Evolutionary conservation across 2,888 invertebrate genomes (phyloP), one percentile per base, ranked within the genome.

Genomic region (Schizotus pectinicornis): DNA sequence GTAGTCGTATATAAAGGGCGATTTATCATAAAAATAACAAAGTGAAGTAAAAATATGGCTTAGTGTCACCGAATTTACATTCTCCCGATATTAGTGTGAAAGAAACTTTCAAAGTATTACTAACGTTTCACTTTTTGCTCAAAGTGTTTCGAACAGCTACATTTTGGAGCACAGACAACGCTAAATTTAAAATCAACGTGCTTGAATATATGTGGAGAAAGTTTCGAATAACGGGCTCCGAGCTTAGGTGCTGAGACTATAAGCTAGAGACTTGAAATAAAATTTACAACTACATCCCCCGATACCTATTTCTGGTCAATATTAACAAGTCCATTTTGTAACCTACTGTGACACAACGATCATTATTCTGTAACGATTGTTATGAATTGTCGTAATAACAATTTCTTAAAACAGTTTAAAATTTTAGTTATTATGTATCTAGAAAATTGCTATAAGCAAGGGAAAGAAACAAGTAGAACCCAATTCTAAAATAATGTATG

Each of bases 11-110:
- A 55, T 50, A 54, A 46, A 46, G 12, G 41, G 50, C 41, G 50
- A 59, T 59, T 59, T 59, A 59, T 59, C 51, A 55, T 39, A 45
- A 46, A 39, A 55, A 45, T 50, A 59, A 39, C 50, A 55, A 38
- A 38, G 45, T 33, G 31, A 46, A 54, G 39, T 52, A 53, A 58
- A 22, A 49, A 49, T 52, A 53, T 58, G 42, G 49, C 48, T 37
- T 53, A 45, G 39, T 38, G 53, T 58, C 48, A 52, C 51, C 41
- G 37, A 50, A 57, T 53, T 58, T 58, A 47, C 52, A 56, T 56
- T 45, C 22, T 22, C 22, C 46, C 9, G 47, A 41, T 54, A 47
- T 54, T 47, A 45, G 47, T 54, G 47, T 47, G 47, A 47, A 41
- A 46, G 45, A 22, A 53, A 53, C 46, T 52, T 37, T 38, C 11